Base-by-base conservation (phyloP, 2,888 invertebrate species). In the Agrochola circellaris region DNA sequence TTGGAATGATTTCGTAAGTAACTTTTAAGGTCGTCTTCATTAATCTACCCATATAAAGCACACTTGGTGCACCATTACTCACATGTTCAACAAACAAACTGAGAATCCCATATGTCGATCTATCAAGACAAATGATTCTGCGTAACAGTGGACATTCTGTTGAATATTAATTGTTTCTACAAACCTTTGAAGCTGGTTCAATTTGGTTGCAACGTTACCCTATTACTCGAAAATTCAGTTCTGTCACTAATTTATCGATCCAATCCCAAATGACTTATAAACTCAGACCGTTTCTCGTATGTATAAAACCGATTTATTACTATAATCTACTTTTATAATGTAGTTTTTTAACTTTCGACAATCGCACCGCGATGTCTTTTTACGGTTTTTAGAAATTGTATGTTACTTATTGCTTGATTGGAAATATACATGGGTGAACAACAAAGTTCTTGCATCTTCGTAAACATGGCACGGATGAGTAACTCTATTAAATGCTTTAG, bases 111-210 rank as follows among this genome's bases (percentile, higher is more conserved):
- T 84, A 83, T 75, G 80, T 82, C 79, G 65, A 60, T 87, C 74
- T 87, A 88, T 87, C 77, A 88, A 86, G 87, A 90, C 86, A 90
- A 91, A 90, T 90, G 81, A 77, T 83, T 81, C 38, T 75, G 80
- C 73, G 60, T 72, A 45, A 86, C 58, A 88, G 54, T 67, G 51
- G 70, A 73, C 65, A 73, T 42, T 38, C 6, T 38, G 34, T 4
- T 34, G 48, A 58, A 67, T 77, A 86, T 78, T 70, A 75, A 84
- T 79, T 64, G 51, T 65, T 71, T 42, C 26, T 76, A 61, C 7
- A 38, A 38, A 38, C 38, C 51, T 82, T 86, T 80, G 72, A 81
- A 79, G 48, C 15, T 69, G 23, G 23, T 80, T 61, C 60, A 61
- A 72, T 67, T 64, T 74, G 26, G 20, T 54, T n/a, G 45, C 51